Percentiles rank a stretch among this genome's conserved stretches.
Conservation (phyloP, 2,888 invertebrate species). For the Lymantria dispar region DNA sequence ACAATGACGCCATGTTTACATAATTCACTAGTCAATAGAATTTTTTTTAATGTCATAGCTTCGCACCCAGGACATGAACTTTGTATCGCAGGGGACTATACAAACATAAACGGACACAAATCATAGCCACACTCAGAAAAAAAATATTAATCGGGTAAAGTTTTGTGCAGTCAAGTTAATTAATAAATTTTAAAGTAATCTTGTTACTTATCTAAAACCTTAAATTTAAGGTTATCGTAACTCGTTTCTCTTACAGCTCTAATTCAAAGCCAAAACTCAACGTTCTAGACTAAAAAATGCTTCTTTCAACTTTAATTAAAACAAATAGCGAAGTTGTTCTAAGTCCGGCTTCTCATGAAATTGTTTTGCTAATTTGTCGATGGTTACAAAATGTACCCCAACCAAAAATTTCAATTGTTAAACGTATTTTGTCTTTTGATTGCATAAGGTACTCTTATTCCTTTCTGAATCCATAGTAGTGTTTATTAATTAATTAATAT, state of each 20-base stretch:
- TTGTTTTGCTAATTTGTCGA: conserved; percentile 43
- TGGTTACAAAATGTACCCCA: conserved; percentile 22
- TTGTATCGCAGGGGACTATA: too few species aligned
- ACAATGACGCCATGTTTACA: too few species aligned
- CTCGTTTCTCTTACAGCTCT: not conserved
- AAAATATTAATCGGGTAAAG: too few species aligned
- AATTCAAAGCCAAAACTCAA: conserved; percentile 6
- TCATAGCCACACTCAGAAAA: too few species aligned
- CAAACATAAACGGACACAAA: too few species aligned
- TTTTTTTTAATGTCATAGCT: too few species aligned
- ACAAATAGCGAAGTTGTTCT: conserved; percentile 25
- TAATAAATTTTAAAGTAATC: too few species aligned
- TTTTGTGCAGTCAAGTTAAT: too few species aligned
- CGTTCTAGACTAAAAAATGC: conserved; percentile 18
- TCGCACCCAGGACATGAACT: too few species aligned
- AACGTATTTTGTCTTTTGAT: conserved; percentile 8
- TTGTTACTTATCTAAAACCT: too few species aligned
- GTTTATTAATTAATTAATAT: conserved; percentile 3
- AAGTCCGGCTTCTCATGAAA: conserved; percentile 33
- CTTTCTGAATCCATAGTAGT: not conserved
- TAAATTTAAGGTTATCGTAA: not conserved
- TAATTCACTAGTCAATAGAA: too few species aligned
- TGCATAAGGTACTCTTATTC: not conserved
- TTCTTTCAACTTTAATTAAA: conserved; percentile 44
- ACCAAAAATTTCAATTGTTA: conserved; percentile 32